These are phyloP conservation scores for Epinotia ramella DNA, from an alignment of 2,888 invertebrate species.

Conservation along the genomic window DNA sequence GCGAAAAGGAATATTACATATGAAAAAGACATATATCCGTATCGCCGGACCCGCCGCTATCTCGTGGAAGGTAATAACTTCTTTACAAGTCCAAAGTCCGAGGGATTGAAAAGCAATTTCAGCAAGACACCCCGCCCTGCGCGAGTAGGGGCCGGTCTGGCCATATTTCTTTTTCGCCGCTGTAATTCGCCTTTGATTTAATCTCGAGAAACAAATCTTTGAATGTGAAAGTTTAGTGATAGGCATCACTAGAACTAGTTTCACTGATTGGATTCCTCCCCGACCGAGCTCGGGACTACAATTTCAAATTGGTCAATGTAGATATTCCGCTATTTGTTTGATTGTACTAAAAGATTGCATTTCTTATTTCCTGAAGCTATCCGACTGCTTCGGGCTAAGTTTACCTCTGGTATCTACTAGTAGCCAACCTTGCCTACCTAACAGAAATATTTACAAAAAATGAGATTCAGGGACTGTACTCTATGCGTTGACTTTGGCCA, in stretches of 20 bases:
- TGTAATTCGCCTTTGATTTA: conserved; percentile 86
- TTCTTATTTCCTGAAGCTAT: conserved; percentile 71
- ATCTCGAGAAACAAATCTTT: conserved; percentile 85
- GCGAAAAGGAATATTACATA: conserved; percentile 86
- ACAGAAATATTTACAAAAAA: background rate
- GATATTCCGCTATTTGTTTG: conserved; percentile 77
- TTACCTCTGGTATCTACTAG: conserved; percentile 14
- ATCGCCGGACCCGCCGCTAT: conserved; percentile 85
- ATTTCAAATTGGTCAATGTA: conserved; percentile 77
- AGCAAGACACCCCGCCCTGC: conserved; percentile 82
- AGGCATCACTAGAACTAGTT: conserved; percentile 83
- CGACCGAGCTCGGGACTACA: conserved; percentile 64
- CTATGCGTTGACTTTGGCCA: no score
- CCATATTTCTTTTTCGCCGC: conserved; percentile 85
- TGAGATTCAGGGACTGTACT: no score
- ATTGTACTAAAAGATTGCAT: conserved; percentile 80
- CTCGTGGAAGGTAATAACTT: conserved; percentile 86
- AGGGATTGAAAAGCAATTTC: conserved; percentile 87
- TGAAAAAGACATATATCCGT: conserved; percentile 85
- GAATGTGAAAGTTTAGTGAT: conserved; percentile 85
- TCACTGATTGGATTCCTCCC: conserved; percentile 82
- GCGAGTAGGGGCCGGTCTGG: conserved; percentile 77
- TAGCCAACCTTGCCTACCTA: background rate
- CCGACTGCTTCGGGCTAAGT: conserved; percentile 46
- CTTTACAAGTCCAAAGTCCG: conserved; percentile 87